Evolutionary conservation across 2,113 vertebrate genomes (phyloP).

Genomic region (Mustelus asterias): DNA sequence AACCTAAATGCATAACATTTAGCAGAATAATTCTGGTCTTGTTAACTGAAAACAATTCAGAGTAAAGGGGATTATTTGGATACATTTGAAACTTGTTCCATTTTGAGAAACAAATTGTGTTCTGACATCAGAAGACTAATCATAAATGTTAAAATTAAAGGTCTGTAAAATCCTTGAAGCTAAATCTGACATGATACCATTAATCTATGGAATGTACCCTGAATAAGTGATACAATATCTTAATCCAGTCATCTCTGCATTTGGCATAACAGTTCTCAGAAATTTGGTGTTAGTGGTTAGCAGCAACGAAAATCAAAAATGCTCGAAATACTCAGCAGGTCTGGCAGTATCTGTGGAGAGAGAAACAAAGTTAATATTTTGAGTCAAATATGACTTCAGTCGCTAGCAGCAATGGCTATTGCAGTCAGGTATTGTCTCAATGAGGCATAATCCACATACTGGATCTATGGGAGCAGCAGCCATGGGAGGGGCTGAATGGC

Average conservation of each 20-base stretch:
- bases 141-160: not conserved
- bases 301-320: too few relatives aligned
- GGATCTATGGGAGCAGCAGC: not conserved
- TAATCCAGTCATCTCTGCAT: not conserved
- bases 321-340: not conserved
- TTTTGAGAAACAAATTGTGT: not conserved
- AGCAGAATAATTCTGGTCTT: not conserved
- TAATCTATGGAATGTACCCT: not conserved
- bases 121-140: not conserved
- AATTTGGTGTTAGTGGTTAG: not conserved
- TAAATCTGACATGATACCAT: not conserved
- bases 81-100: not conserved
- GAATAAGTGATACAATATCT: not conserved
- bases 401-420: not conserved
- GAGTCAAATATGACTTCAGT: not conserved
- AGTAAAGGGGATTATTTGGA: not conserved
- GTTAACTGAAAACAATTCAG: not conserved
- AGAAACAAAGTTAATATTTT: not conserved
- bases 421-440: not conserved
- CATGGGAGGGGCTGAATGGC: not conserved
- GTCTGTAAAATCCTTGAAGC: not conserved
- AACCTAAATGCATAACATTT: not conserved
- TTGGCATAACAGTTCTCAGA: not conserved
- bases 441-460: not conserved
- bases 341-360: not conserved